Percentiles rank a stretch among this genome's conserved stretches.
Conservation (phyloP, 2,888 invertebrate species). For the Molorchus minor region DNA sequence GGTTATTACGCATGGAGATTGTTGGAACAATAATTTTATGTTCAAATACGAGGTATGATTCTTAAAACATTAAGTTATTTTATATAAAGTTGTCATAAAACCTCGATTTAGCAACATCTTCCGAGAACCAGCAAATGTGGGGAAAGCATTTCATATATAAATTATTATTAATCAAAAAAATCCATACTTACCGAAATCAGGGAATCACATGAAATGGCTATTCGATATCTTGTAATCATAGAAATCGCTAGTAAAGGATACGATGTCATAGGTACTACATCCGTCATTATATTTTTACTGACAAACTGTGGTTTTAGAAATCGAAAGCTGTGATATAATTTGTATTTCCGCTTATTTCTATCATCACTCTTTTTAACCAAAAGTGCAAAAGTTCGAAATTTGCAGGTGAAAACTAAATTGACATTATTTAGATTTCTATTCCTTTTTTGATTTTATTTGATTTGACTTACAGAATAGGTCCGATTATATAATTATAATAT, state of each 20-base stretch:
- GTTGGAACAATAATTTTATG: slow-evolving; percentile 54
- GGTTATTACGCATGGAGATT: slow-evolving; percentile 50
- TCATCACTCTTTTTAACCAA: too few relatives aligned
- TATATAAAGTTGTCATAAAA: background rate
- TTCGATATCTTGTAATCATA: background rate
- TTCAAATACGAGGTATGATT: slow-evolving; percentile 48
- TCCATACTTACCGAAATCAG: background rate
- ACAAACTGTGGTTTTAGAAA: background rate
- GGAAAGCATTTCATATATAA: background rate
- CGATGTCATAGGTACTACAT: background rate
- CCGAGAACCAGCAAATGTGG: background rate
- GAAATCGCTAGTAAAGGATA: too few relatives aligned
- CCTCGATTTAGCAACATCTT: too few relatives aligned
- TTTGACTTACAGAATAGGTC: too few relatives aligned
- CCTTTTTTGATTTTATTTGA: too few relatives aligned
- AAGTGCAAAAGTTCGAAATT: too few relatives aligned
- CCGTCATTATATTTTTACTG: background rate
- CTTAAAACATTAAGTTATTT: background rate
- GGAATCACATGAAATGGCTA: background rate
- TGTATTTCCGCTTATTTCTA: too few relatives aligned
- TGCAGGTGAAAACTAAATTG: too few relatives aligned
- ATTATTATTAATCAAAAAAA: background rate
- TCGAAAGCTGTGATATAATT: too few relatives aligned
- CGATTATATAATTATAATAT: too few relatives aligned
- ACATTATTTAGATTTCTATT: too few relatives aligned